phyloP scores from a whole-genome alignment of 2,888 invertebrate genomes.

The Eurytoma adleriae region DNA sequence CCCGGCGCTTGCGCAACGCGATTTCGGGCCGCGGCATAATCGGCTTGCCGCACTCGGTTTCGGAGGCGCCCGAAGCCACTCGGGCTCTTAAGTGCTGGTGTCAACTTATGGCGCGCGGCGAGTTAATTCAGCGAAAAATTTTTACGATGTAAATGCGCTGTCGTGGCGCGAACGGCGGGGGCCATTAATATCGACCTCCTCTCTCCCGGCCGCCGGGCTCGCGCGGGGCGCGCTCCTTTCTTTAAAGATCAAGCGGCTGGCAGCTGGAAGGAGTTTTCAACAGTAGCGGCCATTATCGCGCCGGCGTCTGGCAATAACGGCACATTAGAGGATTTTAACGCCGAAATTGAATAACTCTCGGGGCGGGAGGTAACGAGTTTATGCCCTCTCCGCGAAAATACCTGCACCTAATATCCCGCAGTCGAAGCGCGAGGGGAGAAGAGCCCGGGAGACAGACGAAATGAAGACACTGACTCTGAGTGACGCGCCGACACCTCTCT shows the following conservation, averaged over 20 bases:
- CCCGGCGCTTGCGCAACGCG: conserved; percentile 4
- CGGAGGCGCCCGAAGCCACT: neutral
- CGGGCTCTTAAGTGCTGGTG: neutral
- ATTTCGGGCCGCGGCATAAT: neutral
- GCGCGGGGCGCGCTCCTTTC: conserved; percentile 35
- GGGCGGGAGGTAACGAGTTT: conserved; percentile 70
- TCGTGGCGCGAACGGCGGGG: conserved; percentile 22
- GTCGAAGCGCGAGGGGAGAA: conserved; percentile 9
- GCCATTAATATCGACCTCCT: conserved; percentile 41
- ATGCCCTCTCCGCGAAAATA: conserved; percentile 67
- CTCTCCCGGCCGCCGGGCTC: neutral
- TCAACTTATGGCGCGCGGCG: conserved; percentile 14
- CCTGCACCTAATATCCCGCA: conserved; percentile 61
- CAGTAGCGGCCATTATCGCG: conserved; percentile 66
- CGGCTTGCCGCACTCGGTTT: neutral
- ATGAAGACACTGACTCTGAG: conserved; percentile 72
- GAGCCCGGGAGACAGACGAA: conserved; percentile 64
- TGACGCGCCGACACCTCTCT: conserved; percentile 71
- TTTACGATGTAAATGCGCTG: conserved; percentile 49
- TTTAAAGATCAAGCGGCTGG: conserved; percentile 50
- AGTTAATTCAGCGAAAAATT: conserved; percentile 50
- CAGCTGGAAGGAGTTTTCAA: conserved; percentile 59
- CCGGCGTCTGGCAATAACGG: conserved; percentile 69
- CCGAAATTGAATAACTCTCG: conserved; percentile 72
- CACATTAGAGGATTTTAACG: conserved; percentile 73